These are phyloP conservation scores for Edolisoma coerulescens DNA, from an alignment of 2,113 vertebrate genomes.

Conservation along the genomic window DNA sequence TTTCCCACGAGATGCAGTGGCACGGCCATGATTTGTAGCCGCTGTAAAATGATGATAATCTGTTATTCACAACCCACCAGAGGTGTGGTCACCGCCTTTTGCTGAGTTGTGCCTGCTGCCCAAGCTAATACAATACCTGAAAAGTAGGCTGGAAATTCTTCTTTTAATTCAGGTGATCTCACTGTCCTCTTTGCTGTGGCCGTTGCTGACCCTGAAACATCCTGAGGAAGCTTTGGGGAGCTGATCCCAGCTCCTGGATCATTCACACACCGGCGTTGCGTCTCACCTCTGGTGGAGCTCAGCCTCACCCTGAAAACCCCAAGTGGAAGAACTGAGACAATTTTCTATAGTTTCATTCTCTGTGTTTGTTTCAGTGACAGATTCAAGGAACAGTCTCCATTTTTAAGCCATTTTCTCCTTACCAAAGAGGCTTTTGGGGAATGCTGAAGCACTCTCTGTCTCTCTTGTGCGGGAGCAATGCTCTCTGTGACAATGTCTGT, in stretches of 20 bases:
- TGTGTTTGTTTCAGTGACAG: neutral
- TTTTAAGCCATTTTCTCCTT: neutral
- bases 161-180: neutral
- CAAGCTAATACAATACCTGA: neutral
- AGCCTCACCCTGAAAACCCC: neutral
- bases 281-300: slow-evolving; percentile 16
- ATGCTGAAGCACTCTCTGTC: neutral
- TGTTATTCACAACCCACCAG: neutral
- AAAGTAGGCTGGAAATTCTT: neutral
- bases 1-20: slow-evolving; percentile 2
- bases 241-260: neutral
- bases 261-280: neutral
- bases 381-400: neutral
- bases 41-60: slow-evolving; percentile 22
- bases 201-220: neutral
- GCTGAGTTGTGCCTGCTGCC: neutral
- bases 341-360: neutral
- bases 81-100: neutral
- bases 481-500: neutral
- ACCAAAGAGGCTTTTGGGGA: slow-evolving; percentile 1
- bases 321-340: neutral
- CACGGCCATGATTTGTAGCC: neutral
- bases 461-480: neutral
- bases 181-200: neutral
- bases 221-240: neutral